Conservation (phyloP, 53 echinoderm and acorn worm genomes). For the Echinometra lucunter region DNA sequence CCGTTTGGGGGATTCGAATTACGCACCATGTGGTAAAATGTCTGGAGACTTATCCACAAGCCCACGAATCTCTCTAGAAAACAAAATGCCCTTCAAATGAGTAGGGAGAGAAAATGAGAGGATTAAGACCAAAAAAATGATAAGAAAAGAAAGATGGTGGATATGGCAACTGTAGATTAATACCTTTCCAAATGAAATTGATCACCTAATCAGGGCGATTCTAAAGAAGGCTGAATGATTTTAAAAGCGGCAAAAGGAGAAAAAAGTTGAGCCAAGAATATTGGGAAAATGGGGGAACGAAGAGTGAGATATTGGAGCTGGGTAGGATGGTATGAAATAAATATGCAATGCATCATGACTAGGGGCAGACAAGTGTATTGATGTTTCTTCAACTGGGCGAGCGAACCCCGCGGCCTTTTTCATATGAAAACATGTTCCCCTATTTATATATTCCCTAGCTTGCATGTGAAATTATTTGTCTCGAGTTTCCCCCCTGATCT, state of each 20-base stretch:
- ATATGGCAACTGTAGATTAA: too few species aligned
- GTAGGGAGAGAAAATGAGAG: too few species aligned
- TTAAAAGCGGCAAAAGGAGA: neutral
- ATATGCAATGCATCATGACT: neutral
- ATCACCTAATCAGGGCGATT: too few species aligned
- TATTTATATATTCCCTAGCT: slow-evolving; percentile 37
- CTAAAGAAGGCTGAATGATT: neutral
- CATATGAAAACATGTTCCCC: slow-evolving; percentile 37
- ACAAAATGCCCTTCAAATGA: too few species aligned
- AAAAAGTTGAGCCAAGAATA: neutral
- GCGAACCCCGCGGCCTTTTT: neutral
- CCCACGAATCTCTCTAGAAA: too few species aligned
- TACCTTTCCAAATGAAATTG: too few species aligned
- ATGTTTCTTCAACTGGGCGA: slow-evolving; percentile 46
- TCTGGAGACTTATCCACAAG: too few species aligned
- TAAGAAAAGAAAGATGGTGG: too few species aligned
- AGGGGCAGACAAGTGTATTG: neutral
- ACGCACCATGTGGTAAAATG: too few species aligned
- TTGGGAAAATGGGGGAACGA: neutral
- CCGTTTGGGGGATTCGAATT: too few species aligned
- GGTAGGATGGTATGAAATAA: slow-evolving; percentile 10
- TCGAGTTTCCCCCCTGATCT: neutral
- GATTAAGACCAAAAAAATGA: too few species aligned
- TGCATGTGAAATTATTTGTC: slow-evolving; percentile 39
- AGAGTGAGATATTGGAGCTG: neutral